Percentiles rank a stretch among this genome's conserved stretches.
Conservation (phyloP, 2,888 invertebrate genomes). For the Tenthredo notha region DNA sequence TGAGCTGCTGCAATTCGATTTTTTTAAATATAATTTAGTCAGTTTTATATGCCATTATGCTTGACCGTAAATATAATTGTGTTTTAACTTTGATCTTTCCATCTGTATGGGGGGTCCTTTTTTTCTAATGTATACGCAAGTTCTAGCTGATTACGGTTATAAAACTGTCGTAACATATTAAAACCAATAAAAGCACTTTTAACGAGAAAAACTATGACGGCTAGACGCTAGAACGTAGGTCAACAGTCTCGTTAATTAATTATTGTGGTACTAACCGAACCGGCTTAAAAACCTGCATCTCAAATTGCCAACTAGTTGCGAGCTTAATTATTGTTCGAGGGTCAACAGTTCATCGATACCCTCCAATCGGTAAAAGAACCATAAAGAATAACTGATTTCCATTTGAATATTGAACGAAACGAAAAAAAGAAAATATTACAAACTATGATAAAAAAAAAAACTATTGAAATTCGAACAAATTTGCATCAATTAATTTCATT, state of each 20-base stretch:
- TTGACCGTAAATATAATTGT: conserved; percentile 18
- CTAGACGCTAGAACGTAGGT: conserved; percentile 47
- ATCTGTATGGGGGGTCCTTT: conserved; percentile 43
- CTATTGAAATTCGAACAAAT: neutral
- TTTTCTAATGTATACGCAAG: conserved; percentile 17
- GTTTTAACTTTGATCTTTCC: conserved; percentile 20
- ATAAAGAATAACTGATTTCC: neutral
- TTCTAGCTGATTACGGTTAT: conserved; percentile 32
- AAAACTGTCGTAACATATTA: conserved; percentile 52
- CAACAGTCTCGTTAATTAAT: conserved; percentile 44
- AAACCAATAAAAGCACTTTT: conserved; percentile 49
- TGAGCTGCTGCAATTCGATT: neutral
- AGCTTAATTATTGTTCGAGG: neutral
- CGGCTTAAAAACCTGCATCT: conserved; percentile 28
- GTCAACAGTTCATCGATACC: conserved; percentile 1
- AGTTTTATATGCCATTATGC: neutral
- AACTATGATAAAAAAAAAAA: neutral
- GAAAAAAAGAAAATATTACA: neutral
- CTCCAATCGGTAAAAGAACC: neutral
- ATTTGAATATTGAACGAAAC: neutral
- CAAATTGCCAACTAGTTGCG: conserved; percentile 8
- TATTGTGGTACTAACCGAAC: neutral
- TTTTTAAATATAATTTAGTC: neutral
- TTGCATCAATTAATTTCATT: neutral
- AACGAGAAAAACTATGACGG: conserved; percentile 47